Base-by-base conservation (phyloP, 1,140 invertebrate genomes). In the Brachionus sp. region DNA sequence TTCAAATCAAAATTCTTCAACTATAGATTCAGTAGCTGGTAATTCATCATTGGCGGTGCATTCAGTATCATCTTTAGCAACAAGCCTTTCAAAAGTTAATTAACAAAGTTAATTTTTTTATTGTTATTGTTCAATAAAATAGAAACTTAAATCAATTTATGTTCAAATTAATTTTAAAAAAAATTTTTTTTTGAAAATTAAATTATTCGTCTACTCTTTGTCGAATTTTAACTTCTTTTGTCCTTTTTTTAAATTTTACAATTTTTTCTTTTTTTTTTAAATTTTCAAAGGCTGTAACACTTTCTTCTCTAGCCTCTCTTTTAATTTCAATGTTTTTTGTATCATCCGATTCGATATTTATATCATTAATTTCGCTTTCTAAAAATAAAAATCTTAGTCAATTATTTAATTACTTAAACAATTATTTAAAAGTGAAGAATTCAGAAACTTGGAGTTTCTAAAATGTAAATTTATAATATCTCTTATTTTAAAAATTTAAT, bases 11-110 rank as follows among this genome's bases (percentile, higher is more conserved):
- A 80, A 62, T 66, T 62, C 25, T 42, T 57, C 77, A 62, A 23
- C 29, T 37, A 42, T 25, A 37, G 50, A 42, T 44, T 80, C 77
- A 29, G 19, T 80, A 19, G 77, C 77, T 37, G 77, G 50, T 44
- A 23, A 23, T 23, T 33, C 33, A 12, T 80, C 77, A 62, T 16
- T 25, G 19, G 75, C 50, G 23, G 50, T 80, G 19, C 50, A 37
- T 29, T 80, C 77, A 10, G 77, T 44, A 10, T 80, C 77, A 5
- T 80, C 50, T 10, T 80, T 80, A 44, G 25, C 77, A 42, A 42
- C 77, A 39, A 80, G 77, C 33, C 10, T 80, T 23, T 35, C 50
- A 12, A 66, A 80, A n/a, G 4, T 80, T 33, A 62, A 80, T 66
- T 80, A 35, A 35, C 25, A 70, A 70, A 73, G 35, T 64, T 64